These are phyloP conservation scores for Latrodectus elegans DNA, from an alignment of 2,888 invertebrate genomes.

Conservation along the genomic window DNA sequence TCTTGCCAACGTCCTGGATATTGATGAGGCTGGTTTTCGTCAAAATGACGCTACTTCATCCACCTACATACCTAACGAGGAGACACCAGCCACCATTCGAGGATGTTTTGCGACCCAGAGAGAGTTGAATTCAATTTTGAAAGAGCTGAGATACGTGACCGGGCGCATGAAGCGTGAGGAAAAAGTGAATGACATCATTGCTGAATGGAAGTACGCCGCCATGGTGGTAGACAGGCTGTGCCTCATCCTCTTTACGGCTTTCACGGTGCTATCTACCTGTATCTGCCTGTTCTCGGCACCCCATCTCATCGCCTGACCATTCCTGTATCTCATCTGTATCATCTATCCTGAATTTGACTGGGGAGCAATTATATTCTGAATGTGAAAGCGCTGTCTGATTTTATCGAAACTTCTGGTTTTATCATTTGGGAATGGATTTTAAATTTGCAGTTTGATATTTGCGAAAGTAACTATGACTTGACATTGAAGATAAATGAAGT, in stretches of 20 bases:
- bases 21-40: conserved; percentile 87
- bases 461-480: no score
- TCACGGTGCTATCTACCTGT: conserved; percentile 93
- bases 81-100: conserved; percentile 53
- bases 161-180: conserved; percentile 96
- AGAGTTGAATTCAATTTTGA: conserved; percentile 94
- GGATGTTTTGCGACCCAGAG: conserved; percentile 73
- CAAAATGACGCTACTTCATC: conserved; percentile 7
- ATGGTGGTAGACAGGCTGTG: conserved; percentile 99
- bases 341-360: no score
- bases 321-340: conserved; percentile 73
- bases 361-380: no score
- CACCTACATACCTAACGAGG: conserved; percentile 18
- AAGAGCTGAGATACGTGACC: conserved; percentile 94
- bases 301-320: conserved; percentile 86
- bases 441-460: no score
- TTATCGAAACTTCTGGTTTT: no score
- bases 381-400: no score
- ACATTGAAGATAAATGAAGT: no score
- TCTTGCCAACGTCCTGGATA: conserved; percentile 95
- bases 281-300: conserved; percentile 93
- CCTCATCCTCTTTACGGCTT: conserved; percentile 94
- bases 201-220: conserved; percentile 97
- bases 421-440: no score
- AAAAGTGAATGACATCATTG: conserved; percentile 92